Percentiles rank a stretch among this genome's conserved stretches.
Conservation (phyloP, 1,140 invertebrate genomes). For the Neodiprion fabricii region DNA sequence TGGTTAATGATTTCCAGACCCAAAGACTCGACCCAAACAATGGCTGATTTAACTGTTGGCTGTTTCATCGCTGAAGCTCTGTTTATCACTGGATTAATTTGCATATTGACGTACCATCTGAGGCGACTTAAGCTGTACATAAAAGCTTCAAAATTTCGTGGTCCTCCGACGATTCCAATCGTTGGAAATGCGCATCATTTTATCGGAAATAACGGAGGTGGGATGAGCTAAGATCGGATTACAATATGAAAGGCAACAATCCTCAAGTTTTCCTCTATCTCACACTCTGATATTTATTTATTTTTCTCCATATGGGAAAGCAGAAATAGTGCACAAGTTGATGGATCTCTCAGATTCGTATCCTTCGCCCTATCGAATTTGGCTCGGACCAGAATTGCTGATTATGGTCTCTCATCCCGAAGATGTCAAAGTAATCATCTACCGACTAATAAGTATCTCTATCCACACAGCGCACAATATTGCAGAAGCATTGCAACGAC, state of each 20-base stretch:
- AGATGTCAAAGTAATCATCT: slow-evolving; percentile 34
- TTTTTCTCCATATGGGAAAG: not conserved
- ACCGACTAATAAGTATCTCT: too few species aligned
- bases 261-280: not conserved
- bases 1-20: too few species aligned
- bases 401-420: slow-evolving; percentile 49
- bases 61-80: too few species aligned
- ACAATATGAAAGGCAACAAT: not conserved
- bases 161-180: slow-evolving; percentile 61
- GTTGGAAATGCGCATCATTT: slow-evolving; percentile 65
- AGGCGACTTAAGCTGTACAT: slow-evolving; percentile 26
- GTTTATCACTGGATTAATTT: too few species aligned
- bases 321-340: not conserved
- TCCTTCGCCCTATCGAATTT: slow-evolving; percentile 24
- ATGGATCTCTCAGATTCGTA: not conserved
- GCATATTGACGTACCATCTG: too few species aligned
- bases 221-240: slow-evolving; percentile 26
- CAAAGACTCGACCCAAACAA: too few species aligned
- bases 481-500: too few species aligned
- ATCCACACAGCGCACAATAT: too few species aligned
- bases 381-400: slow-evolving; percentile 38
- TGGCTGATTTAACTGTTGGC: too few species aligned
- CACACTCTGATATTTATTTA: not conserved
- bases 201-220: slow-evolving; percentile 57
- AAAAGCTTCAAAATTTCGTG: slow-evolving; percentile 50